Percentiles rank a stretch among this genome's conserved stretches.
Conservation (phyloP, 2,888 invertebrate genomes). For the Netelia melanura region DNA sequence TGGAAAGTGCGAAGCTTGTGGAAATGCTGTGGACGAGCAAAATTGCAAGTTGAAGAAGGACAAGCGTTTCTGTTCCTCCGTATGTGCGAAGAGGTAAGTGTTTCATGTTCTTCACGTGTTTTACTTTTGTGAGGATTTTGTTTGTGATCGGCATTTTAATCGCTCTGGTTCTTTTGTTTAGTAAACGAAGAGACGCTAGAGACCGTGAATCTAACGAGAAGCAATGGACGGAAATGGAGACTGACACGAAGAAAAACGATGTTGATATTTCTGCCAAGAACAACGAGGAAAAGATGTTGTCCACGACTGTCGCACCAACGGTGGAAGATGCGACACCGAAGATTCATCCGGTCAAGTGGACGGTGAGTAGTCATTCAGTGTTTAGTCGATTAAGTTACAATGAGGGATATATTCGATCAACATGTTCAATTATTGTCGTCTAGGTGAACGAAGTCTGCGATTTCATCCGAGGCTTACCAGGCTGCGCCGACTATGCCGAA, state of each 20-base stretch:
- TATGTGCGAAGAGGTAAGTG: conserved; percentile 89
- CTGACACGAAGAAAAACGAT: conserved; percentile 78
- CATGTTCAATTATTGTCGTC: conserved; percentile 63
- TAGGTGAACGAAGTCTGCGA: conserved; percentile 95
- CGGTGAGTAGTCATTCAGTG: conserved; percentile 83
- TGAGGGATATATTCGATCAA: background rate
- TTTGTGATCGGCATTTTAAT: background rate
- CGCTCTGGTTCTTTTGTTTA: conserved; percentile 47
- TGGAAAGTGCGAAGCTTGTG: conserved; percentile 91
- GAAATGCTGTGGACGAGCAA: conserved; percentile 86
- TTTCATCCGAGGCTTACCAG: conserved; percentile 94
- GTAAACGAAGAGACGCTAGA: conserved; percentile 81
- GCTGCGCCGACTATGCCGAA: conserved; percentile 96
- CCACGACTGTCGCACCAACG: conserved; percentile 73
- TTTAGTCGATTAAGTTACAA: background rate
- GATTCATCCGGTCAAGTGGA: conserved; percentile 89
- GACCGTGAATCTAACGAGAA: conserved; percentile 79
- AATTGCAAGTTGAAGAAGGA: conserved; percentile 89
- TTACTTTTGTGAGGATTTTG: background rate
- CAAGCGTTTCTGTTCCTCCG: conserved; percentile 91
- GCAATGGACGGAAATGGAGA: conserved; percentile 82
- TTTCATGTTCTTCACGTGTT: conserved; percentile 28
- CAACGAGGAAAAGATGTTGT: conserved; percentile 84
- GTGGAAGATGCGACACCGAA: conserved; percentile 84
- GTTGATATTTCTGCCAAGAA: conserved; percentile 78